Base-by-base conservation (phyloP, 2,888 invertebrate genomes). In the Pachliopta kotzebuea region DNA sequence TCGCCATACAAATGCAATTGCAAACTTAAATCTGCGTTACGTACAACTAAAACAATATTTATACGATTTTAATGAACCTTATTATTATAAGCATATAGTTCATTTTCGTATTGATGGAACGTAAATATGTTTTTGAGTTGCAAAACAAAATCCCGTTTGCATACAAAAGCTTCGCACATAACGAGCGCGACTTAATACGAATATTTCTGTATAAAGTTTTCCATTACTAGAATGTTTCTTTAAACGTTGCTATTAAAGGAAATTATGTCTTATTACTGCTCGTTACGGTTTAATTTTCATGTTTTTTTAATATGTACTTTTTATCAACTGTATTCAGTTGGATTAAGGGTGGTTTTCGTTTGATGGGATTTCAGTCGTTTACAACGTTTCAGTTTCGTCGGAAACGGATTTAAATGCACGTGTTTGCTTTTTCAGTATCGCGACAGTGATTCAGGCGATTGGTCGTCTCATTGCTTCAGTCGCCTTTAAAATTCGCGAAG, bases 341-440 rank as follows among this genome's bases (percentile, higher is more conserved):
- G 4, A 11, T 14, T 37, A 37, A 14, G 11, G 11, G 37, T 2
- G 37, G 37, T 11, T 37, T 14, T 37, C 37, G 37, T 37, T 11
- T 37, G 17, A 37, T 14, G 14, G 14, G 21, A 29, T 20, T 49
- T 20, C 21, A 9, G 31, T 24, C 56, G 56, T 60, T 62, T 74
- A 66, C 21, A 70, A 52, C 71, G 56, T 76, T 74, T 68, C 62
- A 65, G 23, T 58, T 26, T 52, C 66, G 14, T 49, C 62, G 60
- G 58, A 62, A 63, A 73, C 74, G 71, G 76, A 74, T 77, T 73
- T 74, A 71, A 74, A 76, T 83, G 78, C 87, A 86, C 85, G 85
- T 86, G 87, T 74, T 80, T 71, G 67, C 71, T 75, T 81, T 82
- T 81, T 83, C 86, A 88, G 88, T 88, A 72, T 71, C 80, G 79